A percentile compares a stretch with the other conserved stretches of the same genome.
Evolutionary conservation across 2,113 vertebrate genomes (phyloP).

Genomic region (Syrrhaptes paradoxus): DNA sequence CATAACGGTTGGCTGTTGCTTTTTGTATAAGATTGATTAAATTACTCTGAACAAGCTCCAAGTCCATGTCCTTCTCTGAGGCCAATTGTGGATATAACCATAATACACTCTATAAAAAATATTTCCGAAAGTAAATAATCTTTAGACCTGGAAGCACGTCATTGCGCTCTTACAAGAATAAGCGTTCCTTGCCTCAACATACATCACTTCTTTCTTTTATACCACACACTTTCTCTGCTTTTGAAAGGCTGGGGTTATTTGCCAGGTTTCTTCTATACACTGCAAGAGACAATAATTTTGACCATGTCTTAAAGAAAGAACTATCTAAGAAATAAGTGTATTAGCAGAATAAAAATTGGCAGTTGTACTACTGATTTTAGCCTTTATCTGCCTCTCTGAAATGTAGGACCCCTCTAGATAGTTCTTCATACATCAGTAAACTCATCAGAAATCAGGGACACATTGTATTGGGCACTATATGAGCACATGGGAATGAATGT

Average conservation of each 20-base stretch:
- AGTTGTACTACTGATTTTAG: background rate
- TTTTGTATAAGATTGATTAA: constrained; percentile 63
- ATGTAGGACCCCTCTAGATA: background rate
- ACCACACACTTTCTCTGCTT: background rate
- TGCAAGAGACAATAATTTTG: background rate
- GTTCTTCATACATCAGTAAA: background rate
- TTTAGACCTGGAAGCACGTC: background rate
- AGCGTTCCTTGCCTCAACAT: constrained; percentile 1
- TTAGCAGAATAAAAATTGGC: background rate
- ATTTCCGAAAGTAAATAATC: constrained; percentile 54
- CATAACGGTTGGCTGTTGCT: constrained; percentile 34
- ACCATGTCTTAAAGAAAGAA: background rate
- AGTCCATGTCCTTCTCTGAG: constrained; percentile 38
- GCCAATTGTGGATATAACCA: constrained; percentile 40
- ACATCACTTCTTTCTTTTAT: background rate
- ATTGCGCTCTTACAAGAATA: background rate
- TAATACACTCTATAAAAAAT: constrained; percentile 5
- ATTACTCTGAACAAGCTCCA: constrained; percentile 56
- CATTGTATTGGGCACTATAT: fast-evolving
- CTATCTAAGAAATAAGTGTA: background rate
- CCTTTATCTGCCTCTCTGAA: background rate
- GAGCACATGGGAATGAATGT: background rate
- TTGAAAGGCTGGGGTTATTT: background rate
- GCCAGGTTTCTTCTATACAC: background rate
- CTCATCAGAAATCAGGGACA: background rate